A percentile compares a stretch with the other conserved stretches of the same genome.
These are phyloP conservation scores for Forficula auricularia DNA, from an alignment of 1,140 invertebrate genomes.

Conservation along the genomic window DNA sequence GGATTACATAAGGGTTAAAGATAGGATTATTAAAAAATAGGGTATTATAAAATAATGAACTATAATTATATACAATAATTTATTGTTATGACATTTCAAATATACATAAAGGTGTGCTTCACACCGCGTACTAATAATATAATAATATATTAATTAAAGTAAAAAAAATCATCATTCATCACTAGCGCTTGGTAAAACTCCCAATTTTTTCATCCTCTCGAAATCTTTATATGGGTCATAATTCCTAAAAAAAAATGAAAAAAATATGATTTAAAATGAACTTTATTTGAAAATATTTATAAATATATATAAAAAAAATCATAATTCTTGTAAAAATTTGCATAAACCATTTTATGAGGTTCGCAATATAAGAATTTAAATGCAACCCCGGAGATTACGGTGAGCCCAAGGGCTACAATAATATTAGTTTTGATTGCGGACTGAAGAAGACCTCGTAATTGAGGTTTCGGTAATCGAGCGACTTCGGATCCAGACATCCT, in stretches of 20 bases:
- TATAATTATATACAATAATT: too few species aligned
- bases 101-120: too few species aligned
- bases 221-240: slow-evolving; percentile 28
- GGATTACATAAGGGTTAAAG: too few species aligned
- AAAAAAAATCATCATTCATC: too few species aligned
- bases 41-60: too few species aligned
- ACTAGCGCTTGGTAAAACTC: slow-evolving; percentile 21
- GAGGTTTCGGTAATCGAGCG: slow-evolving; percentile 25
- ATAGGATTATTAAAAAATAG: too few species aligned
- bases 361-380: slow-evolving; percentile 33
- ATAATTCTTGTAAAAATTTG: slow-evolving; percentile 53
- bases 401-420: slow-evolving; percentile 25
- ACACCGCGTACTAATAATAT: too few species aligned
- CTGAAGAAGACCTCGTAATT: slow-evolving; percentile 37
- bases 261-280: not conserved
- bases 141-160: too few species aligned
- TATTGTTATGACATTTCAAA: too few species aligned
- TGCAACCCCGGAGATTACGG: slow-evolving; percentile 24
- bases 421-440: slow-evolving; percentile 35
- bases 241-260: slow-evolving; percentile 23
- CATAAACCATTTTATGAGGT: slow-evolving; percentile 37
- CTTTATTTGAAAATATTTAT: not conserved
- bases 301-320: too few species aligned
- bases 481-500: slow-evolving; percentile 93
- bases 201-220: slow-evolving; percentile 28